phyloP scores from a whole-genome alignment of 2,888 invertebrate genomes.

The Agrochola litura region DNA sequence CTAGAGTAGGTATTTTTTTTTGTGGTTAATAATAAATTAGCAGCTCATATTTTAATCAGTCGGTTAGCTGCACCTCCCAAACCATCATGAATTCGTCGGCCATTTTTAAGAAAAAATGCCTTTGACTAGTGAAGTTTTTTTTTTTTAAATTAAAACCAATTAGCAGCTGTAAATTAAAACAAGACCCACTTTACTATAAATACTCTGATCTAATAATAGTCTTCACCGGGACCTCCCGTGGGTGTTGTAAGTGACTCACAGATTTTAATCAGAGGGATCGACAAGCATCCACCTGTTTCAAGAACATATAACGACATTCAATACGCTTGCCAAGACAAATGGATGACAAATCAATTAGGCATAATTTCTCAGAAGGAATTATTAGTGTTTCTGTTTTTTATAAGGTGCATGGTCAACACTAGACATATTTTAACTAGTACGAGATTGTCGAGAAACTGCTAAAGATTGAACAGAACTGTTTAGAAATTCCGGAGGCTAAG shows the following conservation, averaged over 20 bases:
- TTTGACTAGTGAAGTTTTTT: neutral
- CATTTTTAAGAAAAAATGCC: neutral
- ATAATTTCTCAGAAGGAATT: constrained; percentile 43
- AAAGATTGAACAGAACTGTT: neutral
- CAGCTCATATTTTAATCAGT: neutral
- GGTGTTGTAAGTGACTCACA: constrained; percentile 47
- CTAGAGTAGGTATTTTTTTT: neutral
- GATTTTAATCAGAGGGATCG: constrained; percentile 50
- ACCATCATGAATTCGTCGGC: neutral
- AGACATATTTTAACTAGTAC: neutral
- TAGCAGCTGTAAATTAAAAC: constrained; percentile 11
- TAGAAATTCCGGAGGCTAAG: neutral
- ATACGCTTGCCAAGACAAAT: constrained; percentile 45
- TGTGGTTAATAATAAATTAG: neutral
- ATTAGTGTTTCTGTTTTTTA: constrained; percentile 7
- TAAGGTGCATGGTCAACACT: constrained; percentile 19
- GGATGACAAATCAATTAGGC: constrained; percentile 45
- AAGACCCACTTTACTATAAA: constrained; percentile 27
- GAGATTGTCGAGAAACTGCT: neutral
- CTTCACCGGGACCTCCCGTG: constrained; percentile 48
- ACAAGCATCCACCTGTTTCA: constrained; percentile 52
- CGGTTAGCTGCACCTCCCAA: neutral
- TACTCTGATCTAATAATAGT: constrained; percentile 40
- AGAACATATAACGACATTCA: constrained; percentile 27
- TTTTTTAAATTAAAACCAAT: constrained; percentile 3